A percentile compares a stretch with the other conserved stretches of the same genome.
Evolutionary conservation across 2,797 vertebrate species (phyloP).

Genomic region (Acanthis flammea): DNA sequence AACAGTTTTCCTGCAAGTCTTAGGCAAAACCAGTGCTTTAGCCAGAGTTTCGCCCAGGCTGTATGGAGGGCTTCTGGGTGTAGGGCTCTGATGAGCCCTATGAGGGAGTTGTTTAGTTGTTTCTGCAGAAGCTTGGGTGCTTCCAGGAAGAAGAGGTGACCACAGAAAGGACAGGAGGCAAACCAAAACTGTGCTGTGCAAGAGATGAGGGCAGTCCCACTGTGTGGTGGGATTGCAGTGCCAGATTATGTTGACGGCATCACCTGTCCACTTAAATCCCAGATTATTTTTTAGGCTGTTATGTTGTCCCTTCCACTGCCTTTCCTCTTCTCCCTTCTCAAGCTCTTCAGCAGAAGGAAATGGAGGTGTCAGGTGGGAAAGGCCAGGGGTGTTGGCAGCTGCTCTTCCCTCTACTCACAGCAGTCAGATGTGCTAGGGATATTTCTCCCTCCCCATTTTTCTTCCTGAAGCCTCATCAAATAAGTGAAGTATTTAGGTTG

Average conservation of each 20-base stretch:
- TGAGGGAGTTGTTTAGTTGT: neutral
- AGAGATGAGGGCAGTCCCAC: fast-evolving
- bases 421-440: fast-evolving
- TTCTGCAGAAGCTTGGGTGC: neutral
- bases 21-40: neutral
- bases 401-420: neutral
- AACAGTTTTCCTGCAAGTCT: fast-evolving
- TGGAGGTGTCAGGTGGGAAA: neutral
- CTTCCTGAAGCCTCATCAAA: neutral
- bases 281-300: neutral
- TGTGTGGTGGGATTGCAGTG: neutral
- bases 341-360: neutral
- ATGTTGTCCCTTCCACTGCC: neutral
- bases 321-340: neutral
- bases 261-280: neutral
- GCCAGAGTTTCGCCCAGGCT: neutral
- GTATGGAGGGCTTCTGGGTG: neutral
- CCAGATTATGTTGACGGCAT: neutral
- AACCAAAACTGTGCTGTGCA: neutral
- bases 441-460: neutral
- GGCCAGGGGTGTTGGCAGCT: neutral
- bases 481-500: neutral
- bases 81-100: neutral
- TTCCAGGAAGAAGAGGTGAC: neutral
- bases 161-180: neutral